These are phyloP conservation scores for Labeo calbasu DNA, from an alignment of 2,797 vertebrate genomes.

Conservation along the genomic window DNA sequence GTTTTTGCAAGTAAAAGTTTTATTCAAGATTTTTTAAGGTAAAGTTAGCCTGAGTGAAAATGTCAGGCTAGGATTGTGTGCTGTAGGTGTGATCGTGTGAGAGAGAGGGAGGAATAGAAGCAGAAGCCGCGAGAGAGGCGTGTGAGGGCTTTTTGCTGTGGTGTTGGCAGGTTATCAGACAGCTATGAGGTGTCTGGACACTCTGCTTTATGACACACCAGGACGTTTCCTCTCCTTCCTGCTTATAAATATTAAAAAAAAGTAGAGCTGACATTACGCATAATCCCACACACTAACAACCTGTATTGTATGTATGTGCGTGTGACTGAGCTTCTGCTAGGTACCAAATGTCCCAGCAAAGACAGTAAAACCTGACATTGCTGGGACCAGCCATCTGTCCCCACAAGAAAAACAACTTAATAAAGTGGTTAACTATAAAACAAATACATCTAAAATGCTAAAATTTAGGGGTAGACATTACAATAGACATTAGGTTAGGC, in stretches of 20 bases:
- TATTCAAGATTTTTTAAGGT: constrained; percentile 19
- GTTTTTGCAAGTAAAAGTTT: constrained; percentile 22
- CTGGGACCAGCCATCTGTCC: background rate
- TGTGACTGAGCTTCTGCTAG: background rate
- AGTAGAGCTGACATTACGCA: constrained; percentile 35
- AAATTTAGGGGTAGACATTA: background rate
- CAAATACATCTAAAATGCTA: background rate
- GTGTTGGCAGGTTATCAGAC: constrained; percentile 53
- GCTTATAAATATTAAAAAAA: constrained; percentile 52
- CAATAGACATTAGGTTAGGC: too few relatives aligned
- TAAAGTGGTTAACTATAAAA: constrained; percentile 1
- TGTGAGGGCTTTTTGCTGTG: constrained; percentile 42
- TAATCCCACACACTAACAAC: constrained; percentile 30
- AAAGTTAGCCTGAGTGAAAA: constrained; percentile 18
- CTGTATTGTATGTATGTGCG: background rate
- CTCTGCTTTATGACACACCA: constrained; percentile 37
- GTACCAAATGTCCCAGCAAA: constrained; percentile 14
- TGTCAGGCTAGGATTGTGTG: constrained; percentile 6
- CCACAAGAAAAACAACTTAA: background rate
- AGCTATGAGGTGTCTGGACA: constrained; percentile 42
- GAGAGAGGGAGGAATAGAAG: constrained; percentile 22
- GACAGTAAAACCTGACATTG: constrained; percentile 12
- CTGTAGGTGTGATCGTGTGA: constrained; percentile 20
- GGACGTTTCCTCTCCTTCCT: constrained; percentile 32
- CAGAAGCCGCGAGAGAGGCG: constrained; percentile 31